Conservation (phyloP, 2,797 vertebrate species). For the Euthynnus affinis region DNA sequence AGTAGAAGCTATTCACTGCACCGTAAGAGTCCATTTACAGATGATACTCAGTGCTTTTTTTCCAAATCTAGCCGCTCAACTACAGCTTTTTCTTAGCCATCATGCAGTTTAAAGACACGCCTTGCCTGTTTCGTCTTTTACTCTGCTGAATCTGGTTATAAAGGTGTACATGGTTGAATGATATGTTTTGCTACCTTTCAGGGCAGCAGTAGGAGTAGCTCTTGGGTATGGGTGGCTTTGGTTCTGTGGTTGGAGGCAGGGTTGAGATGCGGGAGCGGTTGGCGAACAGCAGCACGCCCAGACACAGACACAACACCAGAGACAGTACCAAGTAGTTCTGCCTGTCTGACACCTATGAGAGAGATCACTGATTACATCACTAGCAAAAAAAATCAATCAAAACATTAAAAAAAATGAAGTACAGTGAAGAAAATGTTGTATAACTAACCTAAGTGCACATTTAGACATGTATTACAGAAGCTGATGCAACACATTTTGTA, state of each 20-base stretch:
- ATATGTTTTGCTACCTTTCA: conserved; percentile 86
- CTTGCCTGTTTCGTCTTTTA: neutral
- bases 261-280: conserved; percentile 86
- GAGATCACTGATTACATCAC: neutral
- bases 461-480: neutral
- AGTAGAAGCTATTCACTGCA: conserved; percentile 29
- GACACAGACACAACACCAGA: conserved; percentile 88
- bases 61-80: neutral
- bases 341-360: conserved; percentile 91
- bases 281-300: conserved; percentile 89
- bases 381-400: neutral
- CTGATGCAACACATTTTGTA: neutral
- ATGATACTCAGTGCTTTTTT: conserved; percentile 4
- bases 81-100: neutral
- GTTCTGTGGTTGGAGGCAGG: conserved; percentile 77
- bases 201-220: conserved; percentile 91
- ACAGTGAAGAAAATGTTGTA: neutral
- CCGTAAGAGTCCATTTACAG: conserved; percentile 21
- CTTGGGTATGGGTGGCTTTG: conserved; percentile 82
- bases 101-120: neutral
- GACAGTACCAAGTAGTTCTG: conserved; percentile 93
- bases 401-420: neutral
- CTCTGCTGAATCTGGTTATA: neutral
- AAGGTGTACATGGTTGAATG: neutral
- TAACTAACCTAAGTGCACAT: neutral